These are phyloP conservation scores for Cyprinella venusta DNA, from an alignment of 2,797 vertebrate genomes.

Conservation along the genomic window DNA sequence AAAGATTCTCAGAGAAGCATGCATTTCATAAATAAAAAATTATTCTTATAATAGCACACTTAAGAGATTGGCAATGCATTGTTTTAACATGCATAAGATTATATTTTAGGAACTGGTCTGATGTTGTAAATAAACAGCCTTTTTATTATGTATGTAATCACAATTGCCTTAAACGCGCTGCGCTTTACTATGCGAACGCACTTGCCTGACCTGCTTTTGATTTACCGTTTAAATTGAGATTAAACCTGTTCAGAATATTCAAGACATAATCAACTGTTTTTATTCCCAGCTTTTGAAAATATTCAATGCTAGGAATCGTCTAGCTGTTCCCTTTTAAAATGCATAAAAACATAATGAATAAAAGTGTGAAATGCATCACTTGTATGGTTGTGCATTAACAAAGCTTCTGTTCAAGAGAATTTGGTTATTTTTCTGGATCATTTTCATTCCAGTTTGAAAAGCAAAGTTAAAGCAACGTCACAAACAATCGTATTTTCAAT, in stretches of 20 bases:
- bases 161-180: constrained; percentile 47
- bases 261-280: not conserved
- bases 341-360: not conserved
- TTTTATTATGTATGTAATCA: constrained; percentile 41
- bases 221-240: not conserved
- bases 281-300: constrained; percentile 3
- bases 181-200: constrained; percentile 13
- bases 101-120: not conserved
- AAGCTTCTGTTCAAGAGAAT: not conserved
- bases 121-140: constrained; percentile 41
- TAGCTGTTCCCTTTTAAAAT: not conserved
- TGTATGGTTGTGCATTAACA: constrained; percentile 38
- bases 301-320: no score
- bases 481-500: no score
- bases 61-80: not conserved
- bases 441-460: not conserved
- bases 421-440: not conserved
- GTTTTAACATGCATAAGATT: constrained; percentile 21
- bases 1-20: constrained; percentile 10
- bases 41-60: not conserved
- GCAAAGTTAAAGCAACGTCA: no score
- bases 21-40: not conserved
- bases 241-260: not conserved
- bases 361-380: not conserved
- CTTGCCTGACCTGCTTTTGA: not conserved